These are phyloP conservation scores for Tautogolabrus adspersus DNA, from an alignment of 2,113 vertebrate species.

Conservation along the genomic window DNA sequence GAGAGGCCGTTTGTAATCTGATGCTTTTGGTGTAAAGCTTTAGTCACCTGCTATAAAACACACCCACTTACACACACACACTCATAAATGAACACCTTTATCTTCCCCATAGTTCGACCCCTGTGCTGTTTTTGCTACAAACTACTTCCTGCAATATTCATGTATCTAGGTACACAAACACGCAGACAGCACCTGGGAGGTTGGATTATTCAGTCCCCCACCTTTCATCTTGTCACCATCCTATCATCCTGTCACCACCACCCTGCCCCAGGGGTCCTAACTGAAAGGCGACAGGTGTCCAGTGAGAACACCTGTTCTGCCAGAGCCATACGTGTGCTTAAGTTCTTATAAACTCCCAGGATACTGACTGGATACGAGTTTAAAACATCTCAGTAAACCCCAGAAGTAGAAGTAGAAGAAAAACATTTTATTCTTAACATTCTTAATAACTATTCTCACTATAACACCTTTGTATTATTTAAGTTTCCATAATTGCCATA, in stretches of 20 bases:
- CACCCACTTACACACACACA: slow-evolving; percentile 21
- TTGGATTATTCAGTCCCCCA: slow-evolving; percentile 21
- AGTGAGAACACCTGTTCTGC: slow-evolving; percentile 57
- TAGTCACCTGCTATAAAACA: slow-evolving; percentile 25
- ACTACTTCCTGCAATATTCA: slow-evolving; percentile 58
- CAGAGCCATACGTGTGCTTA: slow-evolving; percentile 4
- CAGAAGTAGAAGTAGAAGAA: not conserved
- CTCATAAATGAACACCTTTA: slow-evolving; percentile 13
- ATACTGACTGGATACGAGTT: not conserved
- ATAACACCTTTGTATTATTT: no score
- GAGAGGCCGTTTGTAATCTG: slow-evolving; percentile 29
- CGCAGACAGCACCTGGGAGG: slow-evolving; percentile 60
- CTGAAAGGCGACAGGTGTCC: slow-evolving; percentile 71
- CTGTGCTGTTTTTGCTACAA: slow-evolving; percentile 4
- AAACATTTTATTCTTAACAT: no score
- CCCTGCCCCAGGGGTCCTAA: slow-evolving; percentile 57
- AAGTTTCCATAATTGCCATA: no score
- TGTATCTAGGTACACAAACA: slow-evolving; percentile 18
- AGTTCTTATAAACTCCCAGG: not conserved
- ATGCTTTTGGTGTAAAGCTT: slow-evolving; percentile 17
- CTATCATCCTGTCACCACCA: slow-evolving; percentile 34
- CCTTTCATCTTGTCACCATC: slow-evolving; percentile 24
- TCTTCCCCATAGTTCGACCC: slow-evolving; percentile 32
- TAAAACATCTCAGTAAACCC: not conserved
- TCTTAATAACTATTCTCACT: no score